Percentiles rank a stretch among this genome's conserved stretches.
phyloP scores from a whole-genome alignment of 1,140 invertebrate genomes.

The Lordiphosa clarofinis region DNA sequence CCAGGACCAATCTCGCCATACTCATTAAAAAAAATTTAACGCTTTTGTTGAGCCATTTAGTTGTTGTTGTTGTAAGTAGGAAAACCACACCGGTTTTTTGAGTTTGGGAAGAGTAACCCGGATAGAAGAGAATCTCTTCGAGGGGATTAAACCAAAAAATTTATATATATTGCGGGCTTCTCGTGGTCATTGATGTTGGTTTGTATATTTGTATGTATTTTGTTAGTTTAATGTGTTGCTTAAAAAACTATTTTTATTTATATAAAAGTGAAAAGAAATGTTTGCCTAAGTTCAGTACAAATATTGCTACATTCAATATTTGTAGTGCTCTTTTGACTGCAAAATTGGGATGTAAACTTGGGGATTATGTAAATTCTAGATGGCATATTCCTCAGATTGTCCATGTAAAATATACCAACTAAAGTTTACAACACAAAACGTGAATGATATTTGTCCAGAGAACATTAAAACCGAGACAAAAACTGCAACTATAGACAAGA shows the following conservation, averaged over 20 bases:
- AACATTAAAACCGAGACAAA: conserved; percentile 21
- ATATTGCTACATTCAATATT: conserved; percentile 52
- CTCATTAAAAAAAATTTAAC: conserved; percentile 29
- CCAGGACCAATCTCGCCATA: conserved; percentile 25
- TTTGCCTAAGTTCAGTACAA: conserved; percentile 50
- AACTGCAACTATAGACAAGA: not conserved
- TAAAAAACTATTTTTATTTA: conserved; percentile 47
- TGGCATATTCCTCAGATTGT: conserved; percentile 29
- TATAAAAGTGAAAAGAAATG: conserved; percentile 22
- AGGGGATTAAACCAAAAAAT: not conserved
- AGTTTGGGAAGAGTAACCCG: no score
- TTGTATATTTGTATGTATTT: conserved; percentile 2
- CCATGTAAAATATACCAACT: conserved; percentile 41
- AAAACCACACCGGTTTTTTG: no score
- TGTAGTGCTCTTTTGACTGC: conserved; percentile 50
- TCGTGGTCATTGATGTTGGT: conserved; percentile 19
- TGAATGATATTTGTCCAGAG: conserved; percentile 16
- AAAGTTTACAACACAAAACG: conserved; percentile 48
- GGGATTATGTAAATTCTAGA: conserved; percentile 49
- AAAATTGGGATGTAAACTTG: conserved; percentile 9
- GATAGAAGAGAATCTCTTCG: no score
- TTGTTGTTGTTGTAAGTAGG: conserved; percentile 3
- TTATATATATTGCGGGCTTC: conserved; percentile 40
- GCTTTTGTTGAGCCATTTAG: conserved; percentile 32
- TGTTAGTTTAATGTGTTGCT: conserved; percentile 26